These are phyloP conservation scores for Phrynosoma blainvillii DNA, from an alignment of 2,113 vertebrate genomes.

Conservation along the genomic window DNA sequence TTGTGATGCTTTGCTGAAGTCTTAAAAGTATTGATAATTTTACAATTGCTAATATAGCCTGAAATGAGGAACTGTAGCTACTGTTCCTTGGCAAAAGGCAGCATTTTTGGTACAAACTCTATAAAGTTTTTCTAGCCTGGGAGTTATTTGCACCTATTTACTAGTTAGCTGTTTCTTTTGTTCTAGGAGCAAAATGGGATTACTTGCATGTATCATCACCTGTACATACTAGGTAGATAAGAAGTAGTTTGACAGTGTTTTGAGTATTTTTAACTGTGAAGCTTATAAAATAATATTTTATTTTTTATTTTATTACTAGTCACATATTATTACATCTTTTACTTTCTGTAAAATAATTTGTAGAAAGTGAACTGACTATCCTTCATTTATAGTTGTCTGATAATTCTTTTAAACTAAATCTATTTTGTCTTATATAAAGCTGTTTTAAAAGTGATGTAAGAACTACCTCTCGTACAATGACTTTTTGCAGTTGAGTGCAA, in stretches of 20 bases:
- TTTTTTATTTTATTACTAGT: constrained; percentile 35
- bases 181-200: constrained; percentile 1
- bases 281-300: background rate
- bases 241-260: background rate
- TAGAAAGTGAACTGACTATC: constrained; percentile 7
- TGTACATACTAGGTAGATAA: background rate
- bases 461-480: constrained; percentile 63
- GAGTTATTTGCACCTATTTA: constrained; percentile 36
- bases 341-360: constrained; percentile 2
- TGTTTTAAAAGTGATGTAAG: background rate
- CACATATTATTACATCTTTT: background rate
- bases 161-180: background rate
- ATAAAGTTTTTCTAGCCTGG: constrained; percentile 50
- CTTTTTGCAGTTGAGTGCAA: constrained; percentile 50
- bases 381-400: constrained; percentile 50
- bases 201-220: background rate
- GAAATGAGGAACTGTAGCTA: constrained; percentile 67
- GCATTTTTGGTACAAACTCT: constrained; percentile 48
- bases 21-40: constrained; percentile 54
- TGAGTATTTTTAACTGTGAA: background rate
- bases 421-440: background rate
- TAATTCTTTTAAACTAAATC: constrained; percentile 32
- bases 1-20: constrained; percentile 14
- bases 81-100: constrained; percentile 54
- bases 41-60: constrained; percentile 43